Base-by-base conservation (phyloP, 2,888 invertebrate species). In the Nineta flava region DNA sequence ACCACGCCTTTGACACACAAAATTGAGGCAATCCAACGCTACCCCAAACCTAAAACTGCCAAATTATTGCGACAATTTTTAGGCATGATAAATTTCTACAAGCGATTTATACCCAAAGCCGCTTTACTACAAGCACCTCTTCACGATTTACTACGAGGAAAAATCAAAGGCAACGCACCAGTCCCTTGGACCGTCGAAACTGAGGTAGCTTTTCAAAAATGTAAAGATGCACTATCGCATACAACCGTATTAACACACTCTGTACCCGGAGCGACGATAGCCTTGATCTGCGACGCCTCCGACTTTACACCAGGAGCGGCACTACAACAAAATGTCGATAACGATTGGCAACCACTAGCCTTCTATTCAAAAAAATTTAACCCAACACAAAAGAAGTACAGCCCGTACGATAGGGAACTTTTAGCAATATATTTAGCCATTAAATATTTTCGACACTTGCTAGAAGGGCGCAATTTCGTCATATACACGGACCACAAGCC, bases 401-500 rank as follows among this genome's bases (percentile, higher is more conserved):
- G 50, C 16, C 35, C 50, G 6, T 65, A 64, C 51, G 62, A 66
- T 46, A 26, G 62, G 48, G 64, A 67, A 54, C 57, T 69, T 0
- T 54, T 65, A 3, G 65, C 64, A 0, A 60, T 62, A 2, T 67
- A 65, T 48, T 52, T 57, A 46, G 60, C 61, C 1, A 55, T 67
- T 1, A 59, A 59, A 47, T 55, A 63, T 50, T 66, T 66, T 53
- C 54, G 60, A 7, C 57, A 62, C 31, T 58, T 64, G 57, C 40
- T 68, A 0, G 67, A 69, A 56, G 64, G 60, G 0, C 53, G 59
- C 32, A 15, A 59, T 44, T 59, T 63, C 42, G 55, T 49, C 0
- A 57, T 66, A 1, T 58, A 53, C 19, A 66, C 64, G 0, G 64
- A 65, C 55, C 65, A 62, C 51, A 64, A 62, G 44, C 64, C 62